Evolutionary conservation across 2,797 vertebrate species (phyloP), one percentile per base, ranked within the genome.

Genomic region (Mormyrops attenuatus): DNA sequence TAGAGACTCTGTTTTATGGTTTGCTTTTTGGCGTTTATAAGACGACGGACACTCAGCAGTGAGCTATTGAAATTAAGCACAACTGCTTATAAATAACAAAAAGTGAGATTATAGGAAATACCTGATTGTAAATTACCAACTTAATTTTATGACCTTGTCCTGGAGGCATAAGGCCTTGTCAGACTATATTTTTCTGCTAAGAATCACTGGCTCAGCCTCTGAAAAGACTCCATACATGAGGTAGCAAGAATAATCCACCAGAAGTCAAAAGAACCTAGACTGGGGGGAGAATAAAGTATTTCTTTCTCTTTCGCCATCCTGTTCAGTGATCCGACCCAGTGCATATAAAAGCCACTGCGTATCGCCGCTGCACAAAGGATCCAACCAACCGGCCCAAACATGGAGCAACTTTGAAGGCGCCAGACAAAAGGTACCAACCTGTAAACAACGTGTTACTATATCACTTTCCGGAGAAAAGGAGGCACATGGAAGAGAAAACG

Each of bases 311-410:
- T 69, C 2, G n/a, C 63, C n/a, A 26, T 91, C 88, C 88, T 94
- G 93, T 90, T 95, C 93, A 94, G 90, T 95, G 93, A 95, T 94
- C 93, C 94, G 95, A 92, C 91, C 92, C 94, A 90, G 91, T 73
- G 92, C 92, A 93, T 93, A 94, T 94, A 94, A 95, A 95, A 94
- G 95, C 93, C 92, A 89, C 94, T 93, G 92, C 93, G 93, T 93
- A 90, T 92, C 92, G 90, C 90, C 3, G 55, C 41, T 87, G 66
- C 82, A 82, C 91, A 90, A 69, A 92, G 91, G 93, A 92, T 92
- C 92, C 89, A 26, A 93, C 90, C 89, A 89, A 90, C 86, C 88
- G 90, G 47, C 89, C 91, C 89, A 53, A 90, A 89, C 90, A 90
- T 88, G 90, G 88, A 85, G 52, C 90, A 89, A 85, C 63, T 90